Evolutionary conservation across 2,113 vertebrate species (phyloP).

Genomic region (Callithrix jacchus): DNA sequence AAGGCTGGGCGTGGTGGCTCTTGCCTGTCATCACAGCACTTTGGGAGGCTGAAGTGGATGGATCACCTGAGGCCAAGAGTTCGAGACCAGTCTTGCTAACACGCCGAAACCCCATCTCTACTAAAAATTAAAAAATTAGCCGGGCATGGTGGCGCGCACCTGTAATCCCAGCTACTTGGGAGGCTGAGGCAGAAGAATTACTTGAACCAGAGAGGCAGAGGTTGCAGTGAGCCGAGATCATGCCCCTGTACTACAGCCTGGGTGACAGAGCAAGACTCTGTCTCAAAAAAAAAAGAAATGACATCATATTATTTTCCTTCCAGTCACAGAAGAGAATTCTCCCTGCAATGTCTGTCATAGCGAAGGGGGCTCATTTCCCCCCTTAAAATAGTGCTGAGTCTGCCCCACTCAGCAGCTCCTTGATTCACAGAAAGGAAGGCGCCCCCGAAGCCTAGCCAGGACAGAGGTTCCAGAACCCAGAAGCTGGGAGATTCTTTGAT

Average conservation of each 20-base stretch:
- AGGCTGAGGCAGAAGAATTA: not conserved
- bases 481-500: not conserved
- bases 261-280: not conserved
- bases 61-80: too few relatives aligned
- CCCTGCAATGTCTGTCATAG: not conserved
- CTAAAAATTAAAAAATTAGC: not conserved
- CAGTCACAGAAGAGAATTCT: not conserved
- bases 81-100: not conserved
- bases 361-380: too few relatives aligned
- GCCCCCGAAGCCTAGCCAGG: not conserved
- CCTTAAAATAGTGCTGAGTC: not conserved
- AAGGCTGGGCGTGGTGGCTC: accelerated
- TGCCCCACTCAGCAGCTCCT: not conserved
- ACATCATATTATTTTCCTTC: not conserved
- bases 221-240: not conserved
- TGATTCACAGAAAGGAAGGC: accelerated
- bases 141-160: not conserved
- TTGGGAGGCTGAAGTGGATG: not conserved
- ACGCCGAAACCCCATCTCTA: not conserved
- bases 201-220: not conserved
- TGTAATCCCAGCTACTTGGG: not conserved
- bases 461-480: not conserved
- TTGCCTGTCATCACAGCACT: not conserved
- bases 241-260: not conserved
- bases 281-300: not conserved